These are phyloP conservation scores for Galeopterus variegatus DNA, from an alignment of 2,113 vertebrate genomes.

Conservation along the genomic window DNA sequence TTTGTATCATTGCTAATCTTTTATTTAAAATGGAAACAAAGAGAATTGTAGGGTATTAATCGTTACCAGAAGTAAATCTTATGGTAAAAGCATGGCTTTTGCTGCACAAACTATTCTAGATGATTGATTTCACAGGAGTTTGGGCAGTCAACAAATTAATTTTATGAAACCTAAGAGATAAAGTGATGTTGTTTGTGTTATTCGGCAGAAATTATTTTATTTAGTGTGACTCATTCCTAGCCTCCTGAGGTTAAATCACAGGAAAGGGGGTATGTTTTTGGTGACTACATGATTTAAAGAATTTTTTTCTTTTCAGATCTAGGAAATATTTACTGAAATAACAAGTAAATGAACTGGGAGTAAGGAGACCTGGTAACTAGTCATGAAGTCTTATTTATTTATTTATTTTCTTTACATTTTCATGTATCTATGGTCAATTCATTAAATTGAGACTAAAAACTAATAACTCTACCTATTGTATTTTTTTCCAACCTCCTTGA, in stretches of 20 bases:
- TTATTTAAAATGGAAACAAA: slow-evolving; percentile 1
- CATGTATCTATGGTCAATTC: background rate
- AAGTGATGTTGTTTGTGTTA: background rate
- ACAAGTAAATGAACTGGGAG: background rate
- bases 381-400: background rate
- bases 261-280: background rate
- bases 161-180: background rate
- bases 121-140: background rate
- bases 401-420: background rate
- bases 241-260: background rate
- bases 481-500: background rate
- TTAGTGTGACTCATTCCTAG: background rate
- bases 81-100: background rate
- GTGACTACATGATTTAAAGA: background rate
- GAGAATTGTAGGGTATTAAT: background rate
- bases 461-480: background rate
- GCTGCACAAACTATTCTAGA: background rate
- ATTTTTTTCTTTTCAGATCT: background rate
- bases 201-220: slow-evolving; percentile 1
- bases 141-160: background rate
- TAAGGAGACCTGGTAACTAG: background rate
- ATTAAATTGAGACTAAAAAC: background rate
- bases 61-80: background rate
- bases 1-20: background rate
- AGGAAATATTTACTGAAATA: slow-evolving; percentile 18